phyloP scores from a whole-genome alignment of 2,888 invertebrate genomes.

The Philereme vetulata region DNA sequence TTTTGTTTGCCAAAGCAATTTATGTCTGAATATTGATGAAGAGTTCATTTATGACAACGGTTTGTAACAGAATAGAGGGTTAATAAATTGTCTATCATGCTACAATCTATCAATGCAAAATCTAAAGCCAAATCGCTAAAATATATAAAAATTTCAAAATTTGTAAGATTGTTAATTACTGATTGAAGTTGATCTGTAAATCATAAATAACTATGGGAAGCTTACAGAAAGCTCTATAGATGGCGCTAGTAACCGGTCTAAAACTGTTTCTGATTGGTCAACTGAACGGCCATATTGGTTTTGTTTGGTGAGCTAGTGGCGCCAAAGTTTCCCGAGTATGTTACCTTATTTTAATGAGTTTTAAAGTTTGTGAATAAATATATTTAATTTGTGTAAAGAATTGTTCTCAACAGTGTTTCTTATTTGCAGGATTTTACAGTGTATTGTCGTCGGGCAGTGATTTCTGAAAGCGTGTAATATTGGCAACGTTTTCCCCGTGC shows the following conservation, averaged over 20 bases:
- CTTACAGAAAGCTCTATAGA: no score
- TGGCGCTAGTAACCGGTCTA: neutral
- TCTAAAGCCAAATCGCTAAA: slow-evolving; percentile 34
- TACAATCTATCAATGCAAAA: slow-evolving; percentile 33
- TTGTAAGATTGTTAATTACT: slow-evolving; percentile 2
- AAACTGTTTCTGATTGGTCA: neutral
- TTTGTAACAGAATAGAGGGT: neutral
- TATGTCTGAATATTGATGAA: no score
- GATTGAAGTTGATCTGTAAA: no score
- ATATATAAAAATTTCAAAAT: slow-evolving; percentile 29
- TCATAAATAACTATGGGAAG: no score
- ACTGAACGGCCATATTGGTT: slow-evolving; percentile 1
- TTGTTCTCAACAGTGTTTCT: slow-evolving; percentile 3
- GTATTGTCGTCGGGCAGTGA: slow-evolving; percentile 18
- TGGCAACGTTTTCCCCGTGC: slow-evolving; percentile 73
- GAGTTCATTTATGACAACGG: no score
- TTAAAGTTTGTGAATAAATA: neutral
- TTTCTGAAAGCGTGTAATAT: slow-evolving; percentile 48
- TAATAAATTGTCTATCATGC: slow-evolving; percentile 30
- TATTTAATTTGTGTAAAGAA: neutral
- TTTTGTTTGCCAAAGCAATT: no score
- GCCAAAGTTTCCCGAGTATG: neutral
- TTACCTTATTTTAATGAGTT: neutral
- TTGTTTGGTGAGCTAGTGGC: neutral
- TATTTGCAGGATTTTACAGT: slow-evolving; percentile 24